A percentile compares a stretch with the other conserved stretches of the same genome.
These are phyloP conservation scores for Pogonus chalceus DNA, from an alignment of 1,140 invertebrate genomes.

Conservation along the genomic window DNA sequence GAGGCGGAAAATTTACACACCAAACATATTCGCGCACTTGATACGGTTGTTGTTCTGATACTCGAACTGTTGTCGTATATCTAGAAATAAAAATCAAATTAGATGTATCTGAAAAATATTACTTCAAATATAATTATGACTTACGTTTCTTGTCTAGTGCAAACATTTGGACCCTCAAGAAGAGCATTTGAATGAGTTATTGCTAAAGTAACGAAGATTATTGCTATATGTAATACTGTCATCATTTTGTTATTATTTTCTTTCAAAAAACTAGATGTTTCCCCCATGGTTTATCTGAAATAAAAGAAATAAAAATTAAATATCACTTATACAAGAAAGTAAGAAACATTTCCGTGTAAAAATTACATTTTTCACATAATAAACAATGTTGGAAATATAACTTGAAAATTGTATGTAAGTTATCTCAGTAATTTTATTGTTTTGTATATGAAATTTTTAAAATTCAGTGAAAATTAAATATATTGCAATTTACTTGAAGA, in stretches of 20 bases:
- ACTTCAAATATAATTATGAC: conserved; percentile 19
- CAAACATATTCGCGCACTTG: conserved; percentile 68
- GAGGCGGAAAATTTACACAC: conserved; percentile 73
- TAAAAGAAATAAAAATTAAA: no score
- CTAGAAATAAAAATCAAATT: conserved; percentile 37
- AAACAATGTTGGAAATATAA: no score
- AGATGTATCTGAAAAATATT: conserved; percentile 3
- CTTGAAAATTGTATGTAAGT: no score
- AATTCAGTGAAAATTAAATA: no score
- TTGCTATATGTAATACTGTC: background rate
- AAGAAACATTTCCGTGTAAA: no score
- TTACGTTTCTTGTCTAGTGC: conserved; percentile 45
- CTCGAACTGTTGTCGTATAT: conserved; percentile 57
- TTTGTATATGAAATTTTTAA: no score
- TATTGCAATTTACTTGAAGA: no score
- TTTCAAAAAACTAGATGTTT: background rate
- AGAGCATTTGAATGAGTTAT: conserved; percentile 13
- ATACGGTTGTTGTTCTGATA: conserved; percentile 69
- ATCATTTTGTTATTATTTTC: background rate
- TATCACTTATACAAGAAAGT: no score
- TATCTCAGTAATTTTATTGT: no score
- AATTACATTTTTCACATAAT: no score
- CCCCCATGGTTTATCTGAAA: no score
- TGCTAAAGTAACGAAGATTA: background rate
- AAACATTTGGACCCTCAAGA: conserved; percentile 45